These are phyloP conservation scores for Hyles vespertilio DNA, from an alignment of 1,140 invertebrate species.

Conservation along the genomic window DNA sequence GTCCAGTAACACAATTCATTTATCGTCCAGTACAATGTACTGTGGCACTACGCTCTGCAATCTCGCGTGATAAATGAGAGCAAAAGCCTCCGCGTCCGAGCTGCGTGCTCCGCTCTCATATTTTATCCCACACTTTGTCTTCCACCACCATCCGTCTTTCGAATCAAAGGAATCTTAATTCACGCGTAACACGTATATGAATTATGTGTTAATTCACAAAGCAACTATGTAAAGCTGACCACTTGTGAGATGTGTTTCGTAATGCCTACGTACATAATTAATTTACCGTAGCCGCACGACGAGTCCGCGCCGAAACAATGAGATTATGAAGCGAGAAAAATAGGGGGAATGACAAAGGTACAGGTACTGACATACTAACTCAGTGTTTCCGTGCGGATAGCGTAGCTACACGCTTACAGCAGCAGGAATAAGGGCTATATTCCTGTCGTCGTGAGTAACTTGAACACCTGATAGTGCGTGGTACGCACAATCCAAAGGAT, in stretches of 20 bases:
- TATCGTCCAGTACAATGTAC: constrained; percentile 17
- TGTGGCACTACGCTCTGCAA: constrained; percentile 2
- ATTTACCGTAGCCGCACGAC: constrained; percentile 20
- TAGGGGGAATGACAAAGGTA: constrained; percentile 23
- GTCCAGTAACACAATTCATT: constrained; percentile 24
- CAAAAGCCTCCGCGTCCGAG: constrained; percentile 1
- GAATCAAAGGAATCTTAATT: too few species aligned
- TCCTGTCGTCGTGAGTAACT: too few species aligned
- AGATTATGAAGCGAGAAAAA: constrained; percentile 27
- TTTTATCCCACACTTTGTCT: constrained; percentile 16
- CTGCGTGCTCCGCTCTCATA: constrained; percentile 12
- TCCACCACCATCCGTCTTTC: neutral
- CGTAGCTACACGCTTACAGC: too few species aligned
- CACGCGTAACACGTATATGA: constrained; percentile 2
- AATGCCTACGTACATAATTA: constrained; percentile 14
- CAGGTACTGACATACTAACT: constrained; percentile 19
- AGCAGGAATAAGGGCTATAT: too few species aligned
- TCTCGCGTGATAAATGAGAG: constrained; percentile 21
- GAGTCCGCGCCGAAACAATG: constrained; percentile 14
- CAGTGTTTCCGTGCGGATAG: neutral
- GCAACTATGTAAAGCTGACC: too few species aligned
- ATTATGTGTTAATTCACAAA: neutral
- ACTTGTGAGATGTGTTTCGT: constrained; percentile 6
- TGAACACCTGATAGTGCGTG: neutral
- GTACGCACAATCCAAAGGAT: constrained; percentile 55